Conservation (phyloP, 2,888 invertebrate species). For the Oscheius onirici region DNA sequence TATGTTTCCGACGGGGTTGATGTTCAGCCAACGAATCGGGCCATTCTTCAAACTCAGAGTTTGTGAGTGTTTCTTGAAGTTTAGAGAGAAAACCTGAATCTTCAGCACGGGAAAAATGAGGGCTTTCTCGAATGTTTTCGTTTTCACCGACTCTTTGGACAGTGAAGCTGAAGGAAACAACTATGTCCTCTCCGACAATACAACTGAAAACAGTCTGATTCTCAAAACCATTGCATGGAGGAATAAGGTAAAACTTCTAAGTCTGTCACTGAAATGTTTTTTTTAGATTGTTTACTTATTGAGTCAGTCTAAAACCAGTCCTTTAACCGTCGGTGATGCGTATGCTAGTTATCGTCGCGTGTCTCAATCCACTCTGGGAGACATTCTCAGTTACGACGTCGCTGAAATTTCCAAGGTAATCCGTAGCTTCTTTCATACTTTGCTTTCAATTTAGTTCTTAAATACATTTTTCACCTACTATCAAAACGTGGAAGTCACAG, state of each 20-base stretch:
- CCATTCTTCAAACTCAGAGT: slow-evolving; percentile 3
- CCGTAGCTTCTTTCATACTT: background rate
- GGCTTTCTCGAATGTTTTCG: slow-evolving; percentile 1
- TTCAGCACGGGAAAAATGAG: background rate
- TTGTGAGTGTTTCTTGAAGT: background rate
- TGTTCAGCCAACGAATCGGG: slow-evolving; percentile 3
- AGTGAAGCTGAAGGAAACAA: slow-evolving; percentile 1
- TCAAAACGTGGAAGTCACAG: slow-evolving; percentile 11
- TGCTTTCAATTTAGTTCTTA: background rate
- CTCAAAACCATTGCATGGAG: slow-evolving; percentile 22
- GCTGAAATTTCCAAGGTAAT: background rate
- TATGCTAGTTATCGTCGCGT: slow-evolving; percentile 2
- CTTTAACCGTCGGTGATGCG: background rate
- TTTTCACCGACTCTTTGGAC: slow-evolving; percentile 15
- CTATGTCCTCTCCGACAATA: background rate
- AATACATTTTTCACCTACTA: background rate
- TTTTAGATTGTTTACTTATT: slow-evolving; percentile 11
- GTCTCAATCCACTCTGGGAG: background rate
- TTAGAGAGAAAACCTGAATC: background rate
- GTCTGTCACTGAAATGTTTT: background rate
- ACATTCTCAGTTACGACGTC: background rate
- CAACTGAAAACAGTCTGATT: slow-evolving; percentile 8
- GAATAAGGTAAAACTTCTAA: background rate
- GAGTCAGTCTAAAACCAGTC: background rate
- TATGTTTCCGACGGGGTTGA: background rate